Conservation (phyloP, 2,888 invertebrate species). For the Calameuta idolon region DNA sequence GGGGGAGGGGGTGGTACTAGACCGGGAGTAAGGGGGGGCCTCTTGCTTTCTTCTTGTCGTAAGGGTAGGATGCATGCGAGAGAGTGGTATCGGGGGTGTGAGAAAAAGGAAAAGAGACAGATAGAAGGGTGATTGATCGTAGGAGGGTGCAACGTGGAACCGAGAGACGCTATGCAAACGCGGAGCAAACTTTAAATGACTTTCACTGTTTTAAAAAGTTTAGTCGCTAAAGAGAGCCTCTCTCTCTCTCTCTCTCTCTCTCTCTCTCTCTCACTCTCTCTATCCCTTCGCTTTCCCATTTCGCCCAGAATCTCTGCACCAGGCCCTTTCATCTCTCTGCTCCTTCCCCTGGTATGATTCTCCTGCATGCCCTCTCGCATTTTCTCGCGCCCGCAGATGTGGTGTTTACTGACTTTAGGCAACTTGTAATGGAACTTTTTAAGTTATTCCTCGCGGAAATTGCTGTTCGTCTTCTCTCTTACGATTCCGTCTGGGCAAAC, state of each 20-base stretch:
- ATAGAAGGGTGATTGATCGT: not conserved
- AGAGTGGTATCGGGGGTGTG: conserved; percentile 16
- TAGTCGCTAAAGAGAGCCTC: conserved; percentile 49
- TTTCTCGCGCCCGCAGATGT: conserved; percentile 41
- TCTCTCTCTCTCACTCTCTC: conserved; percentile 9
- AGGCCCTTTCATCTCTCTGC: conserved; percentile 21
- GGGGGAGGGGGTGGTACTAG: not conserved
- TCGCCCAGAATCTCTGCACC: not conserved
- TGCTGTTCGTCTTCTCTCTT: conserved; percentile 7
- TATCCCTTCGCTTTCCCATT: conserved; percentile 14
- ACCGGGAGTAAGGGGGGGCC: not conserved
- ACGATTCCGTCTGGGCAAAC: conserved; percentile 10
- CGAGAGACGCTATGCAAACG: conserved; percentile 16
- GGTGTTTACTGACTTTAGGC: conserved; percentile 53
- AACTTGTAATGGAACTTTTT: conserved; percentile 47
- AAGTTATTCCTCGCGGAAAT: conserved; percentile 43
- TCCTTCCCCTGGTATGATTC: conserved; percentile 16
- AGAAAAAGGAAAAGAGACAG: conserved; percentile 8
- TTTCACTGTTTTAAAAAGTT: conserved; percentile 60
- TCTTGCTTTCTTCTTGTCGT: too few species aligned
- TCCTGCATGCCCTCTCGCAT: conserved; percentile 31
- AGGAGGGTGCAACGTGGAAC: conserved; percentile 19
- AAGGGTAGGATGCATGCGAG: not conserved
- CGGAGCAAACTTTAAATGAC: conserved; percentile 58
- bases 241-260: conserved; percentile 12